A percentile compares a stretch with the other conserved stretches of the same genome.
These are phyloP conservation scores for Anisognathus igniventris DNA, from an alignment of 2,797 vertebrate species.

Conservation along the genomic window DNA sequence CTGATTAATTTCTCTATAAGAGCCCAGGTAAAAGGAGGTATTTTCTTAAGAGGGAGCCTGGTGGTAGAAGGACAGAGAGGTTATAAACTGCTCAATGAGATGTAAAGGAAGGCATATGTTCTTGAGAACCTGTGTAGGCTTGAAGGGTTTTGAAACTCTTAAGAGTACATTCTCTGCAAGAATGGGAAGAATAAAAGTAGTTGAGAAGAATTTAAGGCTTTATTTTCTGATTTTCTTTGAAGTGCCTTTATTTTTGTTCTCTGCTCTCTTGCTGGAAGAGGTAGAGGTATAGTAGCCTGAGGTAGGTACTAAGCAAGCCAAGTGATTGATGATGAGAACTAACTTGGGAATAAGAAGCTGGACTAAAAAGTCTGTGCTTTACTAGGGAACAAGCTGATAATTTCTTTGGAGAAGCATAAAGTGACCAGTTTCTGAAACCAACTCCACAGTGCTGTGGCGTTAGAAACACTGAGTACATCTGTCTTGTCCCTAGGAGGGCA, in stretches of 20 bases:
- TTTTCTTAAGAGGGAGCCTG: neutral
- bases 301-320: neutral
- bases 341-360: neutral
- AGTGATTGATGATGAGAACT: neutral
- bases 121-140: neutral
- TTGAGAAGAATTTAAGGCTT: neutral
- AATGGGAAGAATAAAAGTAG: neutral
- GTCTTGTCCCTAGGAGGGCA: neutral
- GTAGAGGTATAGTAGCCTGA: neutral
- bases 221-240: neutral
- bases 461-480: neutral
- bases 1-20: neutral
- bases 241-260: neutral
- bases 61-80: neutral
- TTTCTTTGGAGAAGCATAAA: neutral
- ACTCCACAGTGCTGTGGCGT: neutral
- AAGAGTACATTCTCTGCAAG: neutral
- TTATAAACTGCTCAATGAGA: neutral
- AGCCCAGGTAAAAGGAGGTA: neutral
- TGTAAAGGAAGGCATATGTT: neutral
- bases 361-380: neutral
- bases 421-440: neutral
- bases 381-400: neutral
- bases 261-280: neutral
- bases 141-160: neutral